Conservation (phyloP, 2,888 invertebrate species). For the Antheraea yamamai region DNA sequence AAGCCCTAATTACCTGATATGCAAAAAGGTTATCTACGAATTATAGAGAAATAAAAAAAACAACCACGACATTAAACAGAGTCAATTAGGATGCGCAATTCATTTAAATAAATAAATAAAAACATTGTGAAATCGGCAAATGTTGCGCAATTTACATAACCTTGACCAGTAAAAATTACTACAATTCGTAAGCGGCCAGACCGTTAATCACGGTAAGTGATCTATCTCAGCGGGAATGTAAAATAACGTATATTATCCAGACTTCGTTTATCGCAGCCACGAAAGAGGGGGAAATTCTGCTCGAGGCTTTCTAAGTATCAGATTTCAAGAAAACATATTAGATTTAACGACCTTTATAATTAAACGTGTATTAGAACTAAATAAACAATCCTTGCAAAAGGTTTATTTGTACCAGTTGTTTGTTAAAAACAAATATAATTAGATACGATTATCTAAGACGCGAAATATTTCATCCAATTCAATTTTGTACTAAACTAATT, state of each 20-base stretch:
- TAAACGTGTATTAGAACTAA: background rate
- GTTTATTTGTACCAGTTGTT: no score
- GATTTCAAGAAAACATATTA: background rate
- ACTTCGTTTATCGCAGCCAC: conserved; percentile 1
- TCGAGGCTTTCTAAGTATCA: background rate
- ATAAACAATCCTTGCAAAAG: no score
- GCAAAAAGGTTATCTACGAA: background rate
- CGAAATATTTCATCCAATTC: no score
- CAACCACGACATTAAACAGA: background rate
- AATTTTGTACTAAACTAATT: no score
- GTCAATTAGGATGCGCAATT: background rate
- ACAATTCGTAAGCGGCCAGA: background rate
- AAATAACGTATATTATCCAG: conserved; percentile 5
- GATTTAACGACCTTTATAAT: background rate
- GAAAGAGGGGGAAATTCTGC: background rate
- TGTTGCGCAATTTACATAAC: background rate
- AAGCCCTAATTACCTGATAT: background rate
- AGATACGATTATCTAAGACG: no score
- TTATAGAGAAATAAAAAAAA: background rate
- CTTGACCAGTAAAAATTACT: background rate
- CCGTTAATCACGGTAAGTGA: conserved; percentile 5
- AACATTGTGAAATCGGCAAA: background rate
- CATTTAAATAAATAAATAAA: background rate
- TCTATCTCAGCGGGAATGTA: conserved; percentile 7
- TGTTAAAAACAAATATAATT: no score